Evolutionary conservation across 2,113 vertebrate species (phyloP).

Genomic region (Neodontobutis hainanensis): DNA sequence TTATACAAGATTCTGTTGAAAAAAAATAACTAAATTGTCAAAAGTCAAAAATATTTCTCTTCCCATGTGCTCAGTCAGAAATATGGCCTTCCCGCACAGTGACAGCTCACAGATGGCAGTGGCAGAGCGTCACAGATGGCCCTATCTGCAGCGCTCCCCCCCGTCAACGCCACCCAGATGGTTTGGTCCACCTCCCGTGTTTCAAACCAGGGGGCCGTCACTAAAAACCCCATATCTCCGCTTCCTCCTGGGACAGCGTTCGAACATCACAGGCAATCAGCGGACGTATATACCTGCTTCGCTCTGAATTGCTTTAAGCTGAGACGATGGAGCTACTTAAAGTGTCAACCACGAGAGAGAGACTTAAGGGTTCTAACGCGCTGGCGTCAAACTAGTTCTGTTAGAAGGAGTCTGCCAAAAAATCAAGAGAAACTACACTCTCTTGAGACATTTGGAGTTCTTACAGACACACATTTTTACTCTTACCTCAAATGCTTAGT

Average conservation of each 20-base stretch:
- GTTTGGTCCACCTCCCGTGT: constrained; percentile 70
- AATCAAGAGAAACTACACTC: constrained; percentile 4
- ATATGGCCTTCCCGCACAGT: constrained; percentile 57
- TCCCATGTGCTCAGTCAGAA: constrained; percentile 52
- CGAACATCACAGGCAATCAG: constrained; percentile 23
- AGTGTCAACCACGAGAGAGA: background rate
- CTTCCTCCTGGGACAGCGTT: constrained; percentile 51
- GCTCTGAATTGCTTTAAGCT: background rate
- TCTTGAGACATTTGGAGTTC: constrained; percentile 1
- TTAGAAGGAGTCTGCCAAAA: background rate
- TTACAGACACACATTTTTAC: constrained; percentile 3
- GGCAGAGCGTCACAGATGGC: constrained; percentile 71
- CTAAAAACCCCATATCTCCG: constrained; percentile 40
- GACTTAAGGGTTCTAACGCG: background rate
- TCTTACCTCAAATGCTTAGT: constrained; percentile 9
- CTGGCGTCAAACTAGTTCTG: background rate
- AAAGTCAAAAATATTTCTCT: constrained; percentile 17
- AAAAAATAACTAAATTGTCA: background rate
- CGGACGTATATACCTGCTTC: constrained; percentile 15
- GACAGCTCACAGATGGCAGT: constrained; percentile 76
- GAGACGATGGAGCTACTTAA: background rate
- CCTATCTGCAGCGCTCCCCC: constrained; percentile 51
- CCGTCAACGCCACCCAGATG: constrained; percentile 68
- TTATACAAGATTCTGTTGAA: too few relatives aligned
- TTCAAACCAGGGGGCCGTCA: constrained; percentile 60